Conservation (phyloP, 2,888 invertebrate species). For the Drosophila phalerata region DNA sequence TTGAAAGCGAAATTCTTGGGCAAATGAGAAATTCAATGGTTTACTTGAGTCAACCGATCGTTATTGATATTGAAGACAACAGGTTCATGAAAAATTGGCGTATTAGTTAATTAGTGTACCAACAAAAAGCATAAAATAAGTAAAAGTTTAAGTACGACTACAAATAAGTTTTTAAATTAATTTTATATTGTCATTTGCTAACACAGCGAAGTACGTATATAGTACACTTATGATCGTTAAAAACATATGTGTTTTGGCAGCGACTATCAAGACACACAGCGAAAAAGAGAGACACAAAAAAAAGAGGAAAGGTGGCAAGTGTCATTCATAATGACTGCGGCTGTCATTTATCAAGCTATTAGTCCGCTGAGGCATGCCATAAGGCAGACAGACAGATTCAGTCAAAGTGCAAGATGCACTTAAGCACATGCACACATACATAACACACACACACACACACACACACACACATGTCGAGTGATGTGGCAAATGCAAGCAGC, state of each 20-base stretch:
- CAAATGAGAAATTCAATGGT: constrained; percentile 65
- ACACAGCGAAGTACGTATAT: background rate
- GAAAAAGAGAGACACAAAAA: background rate
- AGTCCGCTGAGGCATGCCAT: constrained; percentile 51
- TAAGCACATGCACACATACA: constrained; percentile 36
- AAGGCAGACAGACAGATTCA: constrained; percentile 22
- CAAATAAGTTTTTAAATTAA: too few relatives aligned
- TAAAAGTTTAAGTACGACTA: too few relatives aligned
- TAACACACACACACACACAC: constrained; percentile 2
- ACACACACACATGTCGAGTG: constrained; percentile 1
- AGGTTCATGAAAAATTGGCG: too few relatives aligned
- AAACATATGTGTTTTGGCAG: constrained; percentile 33
- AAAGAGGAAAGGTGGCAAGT: constrained; percentile 16
- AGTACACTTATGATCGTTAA: constrained; percentile 36
- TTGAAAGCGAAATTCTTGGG: constrained; percentile 54
- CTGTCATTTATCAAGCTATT: constrained; percentile 75
- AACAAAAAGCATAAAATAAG: too few relatives aligned
- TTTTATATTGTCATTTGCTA: too few relatives aligned
- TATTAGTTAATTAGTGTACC: too few relatives aligned
- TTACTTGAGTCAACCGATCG: constrained; percentile 23
- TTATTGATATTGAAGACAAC: background rate
- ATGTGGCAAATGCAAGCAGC: constrained; percentile 34
- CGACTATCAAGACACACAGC: constrained; percentile 7
- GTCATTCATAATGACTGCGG: constrained; percentile 63
- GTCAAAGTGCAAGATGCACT: constrained; percentile 70